These are phyloP conservation scores for Haliclona indistincta DNA, from an alignment of 37 sponge, comb jelly and placozoan genomes.

Conservation along the genomic window DNA sequence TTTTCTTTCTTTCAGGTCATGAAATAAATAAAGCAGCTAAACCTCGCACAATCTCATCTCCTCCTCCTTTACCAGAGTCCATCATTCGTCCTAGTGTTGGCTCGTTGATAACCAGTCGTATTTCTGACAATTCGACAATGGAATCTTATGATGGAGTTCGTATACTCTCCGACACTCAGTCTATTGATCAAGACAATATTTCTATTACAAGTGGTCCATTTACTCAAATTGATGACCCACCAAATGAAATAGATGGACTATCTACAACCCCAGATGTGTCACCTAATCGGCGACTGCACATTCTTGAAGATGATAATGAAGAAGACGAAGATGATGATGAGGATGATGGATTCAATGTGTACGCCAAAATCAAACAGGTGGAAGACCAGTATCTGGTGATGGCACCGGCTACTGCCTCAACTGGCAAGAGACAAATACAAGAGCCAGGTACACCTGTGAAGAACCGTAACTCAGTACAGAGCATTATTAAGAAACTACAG, in stretches of 20 bases:
- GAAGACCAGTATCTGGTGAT: conserved; percentile 32
- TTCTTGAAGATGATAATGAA: not conserved
- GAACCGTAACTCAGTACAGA: not conserved
- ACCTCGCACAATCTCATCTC: not conserved
- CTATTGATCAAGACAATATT: conserved; percentile 35
- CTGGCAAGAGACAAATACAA: not conserved
- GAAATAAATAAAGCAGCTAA: too few relatives aligned
- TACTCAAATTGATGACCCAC: conserved; percentile 45
- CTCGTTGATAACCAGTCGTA: not conserved
- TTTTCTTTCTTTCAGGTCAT: too few relatives aligned
- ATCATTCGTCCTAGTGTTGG: not conserved
- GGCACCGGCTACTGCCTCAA: conserved; percentile 9
- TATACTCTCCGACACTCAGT: too few relatives aligned
- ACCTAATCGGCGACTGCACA: too few relatives aligned
- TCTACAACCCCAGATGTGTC: not conserved
- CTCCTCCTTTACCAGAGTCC: not conserved
- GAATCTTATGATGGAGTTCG: too few relatives aligned
- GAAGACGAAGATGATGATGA: too few relatives aligned
- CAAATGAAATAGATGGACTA: too few relatives aligned
- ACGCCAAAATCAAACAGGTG: conserved; percentile 25
- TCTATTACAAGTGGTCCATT: conserved; percentile 50
- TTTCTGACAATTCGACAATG: not conserved
- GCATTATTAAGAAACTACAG: not conserved
- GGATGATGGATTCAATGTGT: conserved; percentile 4
- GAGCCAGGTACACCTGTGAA: not conserved